Evolutionary conservation across 2,888 invertebrate species (phyloP).

Genomic region (Exocentrus adspersus): DNA sequence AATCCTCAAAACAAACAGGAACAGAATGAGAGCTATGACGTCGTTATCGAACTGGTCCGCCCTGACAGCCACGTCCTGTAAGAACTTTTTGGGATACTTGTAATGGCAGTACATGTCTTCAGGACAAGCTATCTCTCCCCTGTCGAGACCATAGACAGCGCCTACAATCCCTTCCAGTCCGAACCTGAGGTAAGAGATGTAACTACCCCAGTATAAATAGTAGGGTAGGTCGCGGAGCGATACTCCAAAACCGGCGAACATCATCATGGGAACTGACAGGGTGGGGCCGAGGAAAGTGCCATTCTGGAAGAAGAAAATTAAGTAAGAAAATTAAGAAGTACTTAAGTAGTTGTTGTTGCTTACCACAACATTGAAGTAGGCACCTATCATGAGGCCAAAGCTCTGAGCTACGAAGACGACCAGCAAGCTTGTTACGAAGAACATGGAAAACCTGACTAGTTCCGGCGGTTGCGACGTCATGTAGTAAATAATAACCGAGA

Average conservation of each 20-base stretch:
- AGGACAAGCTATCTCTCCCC: constrained; percentile 80
- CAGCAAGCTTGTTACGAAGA: constrained; percentile 82
- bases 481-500: constrained; percentile 81
- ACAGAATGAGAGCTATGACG: constrained; percentile 75
- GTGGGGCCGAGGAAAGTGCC: constrained; percentile 96
- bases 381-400: constrained; percentile 91
- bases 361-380: constrained; percentile 86
- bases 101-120: constrained; percentile 83
- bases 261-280: constrained; percentile 92
- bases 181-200: constrained; percentile 90
- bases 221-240: constrained; percentile 85
- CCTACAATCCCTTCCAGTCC: constrained; percentile 88
- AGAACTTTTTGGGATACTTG: constrained; percentile 81
- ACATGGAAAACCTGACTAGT: constrained; percentile 82
- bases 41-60: constrained; percentile 88
- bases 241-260: constrained; percentile 97
- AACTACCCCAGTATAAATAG: constrained; percentile 91
- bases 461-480: constrained; percentile 93
- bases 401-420: constrained; percentile 92
- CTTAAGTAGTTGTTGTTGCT: constrained; percentile 60
- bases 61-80: constrained; percentile 82
- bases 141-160: constrained; percentile 84
- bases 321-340: too few species aligned
- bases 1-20: constrained; percentile 73
- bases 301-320: constrained; percentile 74